Evolutionary conservation across 2,797 vertebrate species (phyloP).

Genomic region (Acrossocheilus fasciatus): DNA sequence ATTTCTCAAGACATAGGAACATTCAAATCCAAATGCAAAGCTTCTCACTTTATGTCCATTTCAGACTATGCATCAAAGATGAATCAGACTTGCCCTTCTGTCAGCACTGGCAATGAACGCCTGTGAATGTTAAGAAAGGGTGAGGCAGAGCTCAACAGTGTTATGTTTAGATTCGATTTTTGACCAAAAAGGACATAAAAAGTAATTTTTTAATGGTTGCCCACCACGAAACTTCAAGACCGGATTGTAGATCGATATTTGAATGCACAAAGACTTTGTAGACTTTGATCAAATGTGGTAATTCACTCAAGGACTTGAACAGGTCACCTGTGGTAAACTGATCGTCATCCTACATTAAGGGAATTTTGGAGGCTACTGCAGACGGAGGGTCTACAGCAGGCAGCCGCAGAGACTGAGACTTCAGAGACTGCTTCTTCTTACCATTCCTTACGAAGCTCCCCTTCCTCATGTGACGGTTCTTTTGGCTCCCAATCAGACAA

Average conservation of each 20-base stretch:
- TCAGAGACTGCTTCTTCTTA: conserved; percentile 50
- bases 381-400: conserved; percentile 45
- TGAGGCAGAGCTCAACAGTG: conserved; percentile 61
- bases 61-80: conserved; percentile 77
- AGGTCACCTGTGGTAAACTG: conserved; percentile 29
- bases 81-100: conserved; percentile 46
- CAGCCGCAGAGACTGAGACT: conserved; percentile 1
- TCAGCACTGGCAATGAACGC: conserved; percentile 70
- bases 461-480: conserved; percentile 58
- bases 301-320: conserved; percentile 17
- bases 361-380: conserved; percentile 33
- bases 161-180: conserved; percentile 20
- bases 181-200: conserved; percentile 17
- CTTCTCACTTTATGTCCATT: conserved; percentile 62
- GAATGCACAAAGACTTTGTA: conserved; percentile 41
- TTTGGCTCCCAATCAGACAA: conserved; percentile 62
- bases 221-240: conserved; percentile 35
- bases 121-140: conserved; percentile 71
- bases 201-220: conserved; percentile 22
- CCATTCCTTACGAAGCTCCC: conserved; percentile 43
- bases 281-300: conserved; percentile 42
- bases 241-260: conserved; percentile 31
- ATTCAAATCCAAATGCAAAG: conserved; percentile 39
- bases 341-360: conserved; percentile 14
- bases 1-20: conserved; percentile 25